A percentile compares a stretch with the other conserved stretches of the same genome.
Conservation (phyloP, 1,140 invertebrate species). For the Sitophilus oryzae region DNA sequence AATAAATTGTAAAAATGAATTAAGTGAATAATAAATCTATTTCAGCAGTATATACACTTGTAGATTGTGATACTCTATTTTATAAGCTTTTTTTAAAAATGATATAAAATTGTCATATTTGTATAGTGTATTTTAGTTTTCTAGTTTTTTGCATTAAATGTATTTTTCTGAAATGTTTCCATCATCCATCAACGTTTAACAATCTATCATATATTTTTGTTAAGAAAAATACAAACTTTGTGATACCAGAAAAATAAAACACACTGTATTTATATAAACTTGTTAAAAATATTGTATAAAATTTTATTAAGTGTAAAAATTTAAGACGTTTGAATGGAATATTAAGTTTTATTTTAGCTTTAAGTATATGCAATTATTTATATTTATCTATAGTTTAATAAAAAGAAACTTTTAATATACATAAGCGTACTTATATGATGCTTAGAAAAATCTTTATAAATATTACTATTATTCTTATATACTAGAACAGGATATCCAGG, state of each 20-base stretch:
- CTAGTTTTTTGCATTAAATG: too few relatives aligned
- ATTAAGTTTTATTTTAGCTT: not conserved
- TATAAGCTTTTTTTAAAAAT: constrained; percentile 21
- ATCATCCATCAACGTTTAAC: too few relatives aligned
- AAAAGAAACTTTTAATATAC: too few relatives aligned
- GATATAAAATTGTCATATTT: not conserved
- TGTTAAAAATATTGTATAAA: too few relatives aligned
- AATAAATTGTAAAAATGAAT: not conserved
- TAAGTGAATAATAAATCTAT: not conserved
- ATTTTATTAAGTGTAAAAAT: not conserved
- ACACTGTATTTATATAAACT: too few relatives aligned
- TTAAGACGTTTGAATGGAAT: not conserved
- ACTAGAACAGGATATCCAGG: too few relatives aligned
- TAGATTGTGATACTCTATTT: constrained; percentile 27
- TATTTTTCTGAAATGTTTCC: too few relatives aligned
- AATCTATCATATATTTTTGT: too few relatives aligned
- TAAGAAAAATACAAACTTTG: too few relatives aligned
- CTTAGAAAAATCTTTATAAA: too few relatives aligned
- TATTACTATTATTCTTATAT: too few relatives aligned
- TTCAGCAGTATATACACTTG: constrained; percentile 17
- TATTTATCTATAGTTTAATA: not conserved
- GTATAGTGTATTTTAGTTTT: not conserved
- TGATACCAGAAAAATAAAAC: too few relatives aligned
- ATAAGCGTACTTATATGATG: not conserved
- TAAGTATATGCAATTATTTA: not conserved